Base-by-base conservation (phyloP, 2,797 vertebrate genomes). In the Smutsia gigantea region DNA sequence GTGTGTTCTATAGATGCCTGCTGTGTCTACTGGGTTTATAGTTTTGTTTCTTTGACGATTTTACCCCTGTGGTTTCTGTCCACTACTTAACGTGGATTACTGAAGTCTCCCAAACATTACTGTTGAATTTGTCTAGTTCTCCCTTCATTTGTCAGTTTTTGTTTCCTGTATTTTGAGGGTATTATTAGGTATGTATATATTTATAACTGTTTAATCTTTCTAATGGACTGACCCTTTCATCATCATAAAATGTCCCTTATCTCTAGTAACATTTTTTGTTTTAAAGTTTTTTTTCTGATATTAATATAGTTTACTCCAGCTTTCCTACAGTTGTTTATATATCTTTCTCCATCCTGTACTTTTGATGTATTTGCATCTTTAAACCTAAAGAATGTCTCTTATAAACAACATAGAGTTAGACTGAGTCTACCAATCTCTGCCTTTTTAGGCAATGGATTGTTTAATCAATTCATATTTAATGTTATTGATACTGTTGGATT, bases 381-480 rank as follows among this genome's bases (percentile, higher is more conserved):
- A 57, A 83, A 74, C 57, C 25, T 92, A 19, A 74, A 74, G 37
- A 59, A 34, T 19, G 23, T 59, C 39, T 77, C 61, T 68, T 77
- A 19, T 23, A 68, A 31, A 68, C 5, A 57, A 12, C 51, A 86
- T 77, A 68, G 13, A 74, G 49, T 34, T 77, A 23, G 37, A 57
- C 29, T 34, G 4, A 93, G 31, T 55, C 71, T 93, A 53, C 68
- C 18, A 84, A 84, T 46, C 82, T 78, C 61, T 92, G 71, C 17
- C 51, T 77, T 86, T 66, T 72, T 31, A 46, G 46, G 46, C 57
- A 86, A 49, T 57, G 57, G n/a, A 86, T 11, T 59, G 13, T 86
- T 86, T 78, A 49, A 78, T 86, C 31, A 93, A 68, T 46, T 69
- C 39, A 69, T 68, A 75, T 78, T 86, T 93, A 75, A 53, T 57